Evolutionary conservation across 1,140 invertebrate species (phyloP), one percentile per base, ranked within the genome.

Genomic region (Drosophila athabasca): DNA sequence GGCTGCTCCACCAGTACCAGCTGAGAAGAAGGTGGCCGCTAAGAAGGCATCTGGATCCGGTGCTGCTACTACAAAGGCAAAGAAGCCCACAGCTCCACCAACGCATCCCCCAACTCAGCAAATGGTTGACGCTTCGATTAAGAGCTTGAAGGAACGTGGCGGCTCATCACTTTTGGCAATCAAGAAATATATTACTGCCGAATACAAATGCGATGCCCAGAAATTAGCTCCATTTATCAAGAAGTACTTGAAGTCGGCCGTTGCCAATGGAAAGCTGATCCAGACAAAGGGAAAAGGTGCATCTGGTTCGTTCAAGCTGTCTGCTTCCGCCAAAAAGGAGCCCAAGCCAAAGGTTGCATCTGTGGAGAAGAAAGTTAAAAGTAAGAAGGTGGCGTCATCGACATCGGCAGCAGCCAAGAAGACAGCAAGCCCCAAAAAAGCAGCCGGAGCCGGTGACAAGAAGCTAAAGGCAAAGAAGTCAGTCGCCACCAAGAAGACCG

Each of bases 91-190:
- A n/a, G n/a, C n/a, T n/a, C n/a, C n/a, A n/a, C n/a, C n/a, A n/a
- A n/a, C n/a, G n/a, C n/a, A n/a, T n/a, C 75, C 93, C 93, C 57
- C 94, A 92, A 48, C 93, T 94, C 80, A 94, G 94, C 84, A 95
- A 94, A 82, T 95, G 95, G 76, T 95, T 95, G 22, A 95, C 83
- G 22, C 94, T 94, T 59, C 94, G 95, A 66, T 95, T 95, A 89
- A 95, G 93, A 79, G 29, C 29, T 29, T 29, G 29, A 29, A 29
- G 29, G 29, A 29, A 7, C 92, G 93, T 49, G 92, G 93, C 55
- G 94, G 94, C 13, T 94, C 94, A 2, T 94, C 94, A 0, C 87
- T 94, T 29, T 92, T 93, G 68, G 94, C 94, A 6, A 95, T 95
- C 88, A 94, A 95, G 87, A 95, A 95, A 81, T 95, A 94, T 91